Base-by-base conservation (phyloP, 2,888 invertebrate genomes). In the Cabera pusaria region DNA sequence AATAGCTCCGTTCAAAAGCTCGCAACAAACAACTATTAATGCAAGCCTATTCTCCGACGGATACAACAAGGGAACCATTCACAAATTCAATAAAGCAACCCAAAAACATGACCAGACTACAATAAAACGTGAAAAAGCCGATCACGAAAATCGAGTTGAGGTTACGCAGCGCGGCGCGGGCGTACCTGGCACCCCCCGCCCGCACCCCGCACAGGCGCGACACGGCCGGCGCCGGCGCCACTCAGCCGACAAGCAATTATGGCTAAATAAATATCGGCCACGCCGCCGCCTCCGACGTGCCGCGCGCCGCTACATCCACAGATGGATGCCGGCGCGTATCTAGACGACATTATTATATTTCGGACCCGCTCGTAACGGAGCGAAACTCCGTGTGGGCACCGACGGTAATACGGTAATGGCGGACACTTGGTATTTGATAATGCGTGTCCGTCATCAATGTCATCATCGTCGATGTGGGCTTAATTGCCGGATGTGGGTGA, bases 211-310 rank as follows among this genome's bases (percentile, higher is more conserved):
- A 39, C 70, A 37, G 81, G 69, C 82, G 78, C 81, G 83, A 74
- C 82, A 65, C 73, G 82, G 82, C 87, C 83, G 84, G 84, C 87
- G 86, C 87, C 86, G 87, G 86, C 86, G 86, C 87, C 86, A 83
- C 73, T 60, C 78, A 71, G 81, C 84, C 86, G 86, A 81, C 84
- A 78, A 83, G 85, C 85, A 87, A 86, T 86, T 86, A 86, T 85
- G 85, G 84, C 83, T 86, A 87, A 86, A 87, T 87, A 87, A 86
- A 87, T 87, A 86, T 85, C 85, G 81, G 76, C 77, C 82, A 77
- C 72, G 81, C 83, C 79, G 75, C 74, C 70, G 56, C 64, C 72
- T 63, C 72, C 76, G 71, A 69, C 76, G 73, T 72, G 70, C 56
- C 73, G 70, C 56, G 11, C 8, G 18, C 14, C 78, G 73, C 70